phyloP scores from a whole-genome alignment of 2,797 vertebrate species.

The Thaleichthys pacificus region DNA sequence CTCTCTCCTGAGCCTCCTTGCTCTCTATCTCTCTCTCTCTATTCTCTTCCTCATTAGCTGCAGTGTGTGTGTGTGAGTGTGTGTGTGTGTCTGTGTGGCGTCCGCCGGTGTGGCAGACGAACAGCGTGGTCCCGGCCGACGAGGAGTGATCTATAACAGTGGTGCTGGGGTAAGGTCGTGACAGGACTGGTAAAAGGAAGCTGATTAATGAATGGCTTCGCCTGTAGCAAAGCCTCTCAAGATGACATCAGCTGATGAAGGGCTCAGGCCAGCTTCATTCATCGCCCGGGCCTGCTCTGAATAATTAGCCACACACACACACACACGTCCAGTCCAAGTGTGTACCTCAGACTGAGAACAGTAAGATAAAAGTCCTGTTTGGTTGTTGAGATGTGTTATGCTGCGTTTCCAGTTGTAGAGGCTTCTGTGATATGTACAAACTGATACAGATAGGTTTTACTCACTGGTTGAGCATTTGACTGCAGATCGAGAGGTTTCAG shows the following conservation, averaged over 20 bases:
- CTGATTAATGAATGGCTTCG: slow-evolving; percentile 61
- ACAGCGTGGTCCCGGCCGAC: slow-evolving; percentile 63
- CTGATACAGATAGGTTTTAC: no score
- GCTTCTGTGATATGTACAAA: no score
- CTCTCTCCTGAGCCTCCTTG: slow-evolving; percentile 7
- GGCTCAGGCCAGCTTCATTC: slow-evolving; percentile 35
- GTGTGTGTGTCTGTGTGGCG: slow-evolving; percentile 50
- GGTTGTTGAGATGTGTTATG: no score
- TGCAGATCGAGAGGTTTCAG: no score
- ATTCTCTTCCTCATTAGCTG: slow-evolving; percentile 61
- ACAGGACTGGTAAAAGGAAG: slow-evolving; percentile 63
- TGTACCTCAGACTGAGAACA: not conserved
- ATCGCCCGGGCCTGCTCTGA: slow-evolving; percentile 26
- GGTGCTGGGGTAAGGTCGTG: slow-evolving; percentile 40
- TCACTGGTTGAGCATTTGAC: no score
- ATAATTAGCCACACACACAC: slow-evolving; percentile 30
- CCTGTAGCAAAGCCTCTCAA: slow-evolving; percentile 48
- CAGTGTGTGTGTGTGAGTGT: not conserved
- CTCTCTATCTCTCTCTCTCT: slow-evolving; percentile 48
- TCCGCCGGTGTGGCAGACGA: slow-evolving; percentile 63
- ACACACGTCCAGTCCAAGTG: slow-evolving; percentile 12
- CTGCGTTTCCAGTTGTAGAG: no score
- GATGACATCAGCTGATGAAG: slow-evolving; percentile 56
- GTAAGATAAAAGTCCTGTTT: not conserved
- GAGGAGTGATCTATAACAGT: slow-evolving; percentile 61